Base-by-base conservation (phyloP, 37 sponge, comb jelly and placozoan species). In the Agelas oroides region DNA sequence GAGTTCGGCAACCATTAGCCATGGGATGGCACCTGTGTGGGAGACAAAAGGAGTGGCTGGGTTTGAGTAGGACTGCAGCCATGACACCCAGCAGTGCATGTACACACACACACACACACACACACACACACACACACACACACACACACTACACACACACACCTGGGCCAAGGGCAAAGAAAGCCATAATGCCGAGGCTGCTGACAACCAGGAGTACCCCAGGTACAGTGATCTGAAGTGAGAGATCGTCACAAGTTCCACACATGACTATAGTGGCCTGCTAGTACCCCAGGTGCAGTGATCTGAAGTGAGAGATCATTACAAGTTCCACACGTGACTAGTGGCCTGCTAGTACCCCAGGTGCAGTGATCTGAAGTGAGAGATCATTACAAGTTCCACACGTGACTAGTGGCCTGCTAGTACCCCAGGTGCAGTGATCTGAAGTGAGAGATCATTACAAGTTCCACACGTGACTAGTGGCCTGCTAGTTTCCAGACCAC, bases 81-180 rank as follows among this genome's bases (percentile, higher is more conserved):
- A 66, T 14, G 28, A 66, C n/a, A n/a, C n/a, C n/a, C n/a, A n/a
- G n/a, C n/a, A n/a, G n/a, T n/a, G n/a, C n/a, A n/a, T n/a, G n/a
- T n/a, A n/a, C n/a, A n/a, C n/a, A n/a, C n/a, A n/a, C n/a, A n/a
- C n/a, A n/a, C n/a, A n/a, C 33, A 39, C 25, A 18, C 52, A 71
- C 58, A 56, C 58, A 56, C 58, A 56, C 58, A 56, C 58, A 56
- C 58, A 56, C 58, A 56, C 58, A n/a, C n/a, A n/a, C n/a, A n/a
- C n/a, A n/a, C n/a, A n/a, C n/a, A n/a, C 31, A 46, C 21, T 28
- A 18, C 13, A 5, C 25, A 5, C 20, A 71, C 73, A 14, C 27
- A 88, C 89, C 89, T 79, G 91, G 91, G 28, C 91, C 91, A 5
- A 90, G 54, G 28, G 86, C 91, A 65, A 85, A 90, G 57, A 65